Conservation (phyloP, 2,888 invertebrate species). For the Eutolmus rufibarbis region DNA sequence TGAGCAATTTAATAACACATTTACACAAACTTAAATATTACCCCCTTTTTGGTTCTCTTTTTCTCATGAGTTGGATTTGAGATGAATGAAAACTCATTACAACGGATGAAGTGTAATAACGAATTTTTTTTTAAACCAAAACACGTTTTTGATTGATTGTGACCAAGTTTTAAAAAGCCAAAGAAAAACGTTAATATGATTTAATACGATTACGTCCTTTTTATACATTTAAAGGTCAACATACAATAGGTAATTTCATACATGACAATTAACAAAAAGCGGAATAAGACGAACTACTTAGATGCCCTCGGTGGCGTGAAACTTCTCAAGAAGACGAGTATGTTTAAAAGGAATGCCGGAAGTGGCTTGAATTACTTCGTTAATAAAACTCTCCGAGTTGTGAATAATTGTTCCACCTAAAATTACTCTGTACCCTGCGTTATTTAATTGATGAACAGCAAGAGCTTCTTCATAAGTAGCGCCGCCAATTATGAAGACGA, state of each 20-base stretch:
- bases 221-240: not conserved
- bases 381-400: conserved; percentile 82
- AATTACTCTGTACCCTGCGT: conserved; percentile 75
- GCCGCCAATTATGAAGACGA: conserved; percentile 96
- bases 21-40: too few species aligned
- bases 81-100: too few species aligned
- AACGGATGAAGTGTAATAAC: too few species aligned
- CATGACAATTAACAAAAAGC: not conserved
- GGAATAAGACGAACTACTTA: conserved; percentile 1
- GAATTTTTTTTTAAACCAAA: too few species aligned
- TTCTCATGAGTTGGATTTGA: too few species aligned
- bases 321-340: conserved; percentile 62
- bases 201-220: not conserved
- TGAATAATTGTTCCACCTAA: conserved; percentile 93
- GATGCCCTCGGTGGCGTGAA: conserved; percentile 46
- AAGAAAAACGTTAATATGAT: not conserved
- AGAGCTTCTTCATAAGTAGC: conserved; percentile 95
- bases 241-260: not conserved
- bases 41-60: too few species aligned
- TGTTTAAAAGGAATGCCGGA: conserved; percentile 72
- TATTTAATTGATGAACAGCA: conserved; percentile 83
- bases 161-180: not conserved
- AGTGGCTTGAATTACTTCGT: conserved; percentile 76
- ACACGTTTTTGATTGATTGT: not conserved
- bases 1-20: too few species aligned